phyloP scores from a whole-genome alignment of 2,113 vertebrate species.

The Corythornis cristatus region DNA sequence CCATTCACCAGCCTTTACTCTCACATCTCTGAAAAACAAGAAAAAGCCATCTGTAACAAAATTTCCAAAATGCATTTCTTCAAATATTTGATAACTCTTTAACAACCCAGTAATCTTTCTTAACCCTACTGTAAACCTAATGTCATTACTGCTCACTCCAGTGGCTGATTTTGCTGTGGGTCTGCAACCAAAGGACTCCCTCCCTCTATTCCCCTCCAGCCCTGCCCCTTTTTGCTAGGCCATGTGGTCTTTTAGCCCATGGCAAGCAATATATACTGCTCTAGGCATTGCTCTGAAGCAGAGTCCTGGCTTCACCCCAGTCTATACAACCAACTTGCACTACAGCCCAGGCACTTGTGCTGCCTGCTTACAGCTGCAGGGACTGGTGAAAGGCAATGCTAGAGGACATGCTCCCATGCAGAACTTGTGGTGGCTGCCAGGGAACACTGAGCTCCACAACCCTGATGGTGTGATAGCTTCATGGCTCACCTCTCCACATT shows the following conservation, averaged over 20 bases:
- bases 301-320: not conserved
- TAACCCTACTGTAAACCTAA: not conserved
- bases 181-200: not conserved
- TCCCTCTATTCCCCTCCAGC: not conserved
- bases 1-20: slow-evolving; percentile 92
- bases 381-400: not conserved
- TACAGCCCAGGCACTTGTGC: not conserved
- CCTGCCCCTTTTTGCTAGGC: not conserved
- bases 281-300: not conserved
- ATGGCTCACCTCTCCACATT: not conserved
- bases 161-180: not conserved
- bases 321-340: not conserved
- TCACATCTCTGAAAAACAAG: slow-evolving; percentile 83
- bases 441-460: not conserved
- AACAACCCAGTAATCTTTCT: not conserved
- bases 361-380: not conserved
- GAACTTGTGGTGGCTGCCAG: not conserved
- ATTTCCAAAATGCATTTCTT: not conserved
- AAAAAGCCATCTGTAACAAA: not conserved
- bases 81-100: not conserved
- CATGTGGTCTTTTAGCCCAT: not conserved
- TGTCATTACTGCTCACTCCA: not conserved
- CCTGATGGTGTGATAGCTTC: not conserved
- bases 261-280: not conserved
- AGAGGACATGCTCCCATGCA: not conserved